These are phyloP conservation scores for Epinephelus awoara DNA, from an alignment of 2,797 vertebrate genomes.

Conservation along the genomic window DNA sequence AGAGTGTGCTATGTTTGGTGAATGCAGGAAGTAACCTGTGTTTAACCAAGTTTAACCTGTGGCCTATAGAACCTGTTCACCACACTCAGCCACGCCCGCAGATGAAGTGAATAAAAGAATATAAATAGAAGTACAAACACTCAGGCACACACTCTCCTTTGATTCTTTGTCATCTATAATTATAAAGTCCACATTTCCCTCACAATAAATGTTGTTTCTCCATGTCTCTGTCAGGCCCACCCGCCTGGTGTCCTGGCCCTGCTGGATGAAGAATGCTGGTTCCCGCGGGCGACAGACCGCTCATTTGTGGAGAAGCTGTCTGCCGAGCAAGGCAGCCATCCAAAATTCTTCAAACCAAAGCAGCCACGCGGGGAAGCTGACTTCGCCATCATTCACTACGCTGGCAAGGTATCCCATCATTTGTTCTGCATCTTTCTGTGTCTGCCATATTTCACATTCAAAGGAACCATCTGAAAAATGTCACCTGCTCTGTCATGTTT, in stretches of 20 bases:
- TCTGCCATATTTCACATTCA: slow-evolving; percentile 2
- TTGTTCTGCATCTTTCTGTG: neutral
- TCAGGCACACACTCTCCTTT: neutral
- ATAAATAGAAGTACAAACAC: slow-evolving; percentile 8
- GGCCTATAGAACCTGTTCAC: neutral
- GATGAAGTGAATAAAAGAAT: neutral
- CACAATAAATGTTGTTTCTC: slow-evolving; percentile 13
- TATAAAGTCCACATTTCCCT: slow-evolving; percentile 9
- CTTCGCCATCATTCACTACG: slow-evolving; percentile 94
- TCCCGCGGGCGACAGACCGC: slow-evolving; percentile 94
- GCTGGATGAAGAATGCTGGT: slow-evolving; percentile 96
- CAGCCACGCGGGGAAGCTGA: slow-evolving; percentile 91
- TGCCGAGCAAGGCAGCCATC: slow-evolving; percentile 90
- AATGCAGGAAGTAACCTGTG: slow-evolving; percentile 7
- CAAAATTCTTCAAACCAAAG: slow-evolving; percentile 92
- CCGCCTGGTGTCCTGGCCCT: slow-evolving; percentile 93
- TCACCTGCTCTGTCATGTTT: neutral
- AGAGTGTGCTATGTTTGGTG: neutral
- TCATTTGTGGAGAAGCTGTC: slow-evolving; percentile 93
- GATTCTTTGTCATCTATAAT: slow-evolving; percentile 8
- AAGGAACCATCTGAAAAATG: neutral
- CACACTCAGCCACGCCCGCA: neutral
- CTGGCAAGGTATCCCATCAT: slow-evolving; percentile 88
- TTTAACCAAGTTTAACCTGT: no score
- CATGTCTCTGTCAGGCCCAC: slow-evolving; percentile 82